Evolutionary conservation across 2,888 invertebrate species (phyloP).

Genomic region (Calameuta pallipes): DNA sequence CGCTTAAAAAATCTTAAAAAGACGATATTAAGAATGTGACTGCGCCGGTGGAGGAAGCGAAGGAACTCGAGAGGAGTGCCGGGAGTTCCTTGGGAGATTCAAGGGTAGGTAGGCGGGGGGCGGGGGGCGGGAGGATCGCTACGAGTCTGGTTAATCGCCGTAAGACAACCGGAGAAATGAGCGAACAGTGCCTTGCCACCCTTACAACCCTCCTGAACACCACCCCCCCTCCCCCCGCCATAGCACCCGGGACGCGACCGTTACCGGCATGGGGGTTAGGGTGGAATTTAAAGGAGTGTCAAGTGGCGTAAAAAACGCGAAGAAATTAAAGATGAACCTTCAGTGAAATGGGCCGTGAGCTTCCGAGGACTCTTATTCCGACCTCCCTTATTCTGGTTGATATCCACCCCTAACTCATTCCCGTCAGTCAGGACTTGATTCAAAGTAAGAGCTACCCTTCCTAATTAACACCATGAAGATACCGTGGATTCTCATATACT

Average conservation of each 20-base stretch:
- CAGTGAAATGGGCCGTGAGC: constrained; percentile 65
- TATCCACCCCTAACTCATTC: background rate
- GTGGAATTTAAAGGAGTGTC: constrained; percentile 63
- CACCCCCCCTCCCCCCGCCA: no score
- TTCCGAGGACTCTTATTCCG: constrained; percentile 52
- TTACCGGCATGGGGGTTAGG: constrained; percentile 24
- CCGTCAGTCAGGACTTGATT: background rate
- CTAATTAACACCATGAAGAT: no score
- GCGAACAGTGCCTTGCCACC: constrained; percentile 52
- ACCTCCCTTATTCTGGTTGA: constrained; percentile 6
- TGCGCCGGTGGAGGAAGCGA: constrained; percentile 47
- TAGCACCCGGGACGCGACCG: background rate
- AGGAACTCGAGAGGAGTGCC: constrained; percentile 29
- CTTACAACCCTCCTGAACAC: no score
- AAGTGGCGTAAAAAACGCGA: constrained; percentile 60
- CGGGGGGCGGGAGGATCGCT: constrained; percentile 28
- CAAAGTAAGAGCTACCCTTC: constrained; percentile 9
- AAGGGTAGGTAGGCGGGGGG: constrained; percentile 4
- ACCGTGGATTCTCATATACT: no score
- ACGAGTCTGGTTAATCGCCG: constrained; percentile 65
- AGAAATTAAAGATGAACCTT: constrained; percentile 67
- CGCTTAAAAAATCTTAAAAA: constrained; percentile 65
- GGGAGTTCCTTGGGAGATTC: no score
- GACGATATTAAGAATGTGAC: constrained; percentile 66
- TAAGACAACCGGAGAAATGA: constrained; percentile 66